These are phyloP conservation scores for Poliocrania exsul DNA, from an alignment of 2,797 vertebrate genomes.

Conservation along the genomic window DNA sequence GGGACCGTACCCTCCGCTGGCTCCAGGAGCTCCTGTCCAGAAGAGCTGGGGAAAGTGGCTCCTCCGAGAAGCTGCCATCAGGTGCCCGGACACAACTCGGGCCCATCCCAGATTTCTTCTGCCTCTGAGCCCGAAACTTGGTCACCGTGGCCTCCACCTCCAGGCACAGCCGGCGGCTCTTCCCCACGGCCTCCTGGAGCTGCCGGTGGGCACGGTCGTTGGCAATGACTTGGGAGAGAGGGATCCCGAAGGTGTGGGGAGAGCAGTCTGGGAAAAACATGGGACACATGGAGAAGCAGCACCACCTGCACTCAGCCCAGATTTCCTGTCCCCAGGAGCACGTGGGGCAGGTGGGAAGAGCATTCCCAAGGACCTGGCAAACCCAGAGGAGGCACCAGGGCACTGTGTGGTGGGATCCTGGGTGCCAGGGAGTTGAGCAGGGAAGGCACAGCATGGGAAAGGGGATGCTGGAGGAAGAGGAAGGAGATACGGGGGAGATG, in stretches of 20 bases:
- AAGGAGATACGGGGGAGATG: not conserved
- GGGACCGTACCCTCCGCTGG: constrained; percentile 13
- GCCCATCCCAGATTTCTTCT: constrained; percentile 9
- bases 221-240: constrained; percentile 85
- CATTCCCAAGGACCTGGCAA: not conserved
- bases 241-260: constrained; percentile 87
- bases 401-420: not conserved
- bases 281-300: not conserved
- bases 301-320: fast-evolving
- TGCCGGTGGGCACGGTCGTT: constrained; percentile 83
- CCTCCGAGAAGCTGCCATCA: constrained; percentile 23
- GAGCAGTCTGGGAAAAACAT: constrained; percentile 67
- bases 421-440: not conserved
- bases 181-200: constrained; percentile 81
- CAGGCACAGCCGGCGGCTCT: constrained; percentile 83
- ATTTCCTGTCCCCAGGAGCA: not conserved
- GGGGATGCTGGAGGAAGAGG: not conserved
- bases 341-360: not conserved
- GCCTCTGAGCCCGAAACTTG: constrained; percentile 82
- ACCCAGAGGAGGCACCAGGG: not conserved
- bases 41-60: constrained; percentile 65
- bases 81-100: not conserved
- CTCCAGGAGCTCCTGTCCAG: constrained; percentile 63
- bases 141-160: constrained; percentile 86
- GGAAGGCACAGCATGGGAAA: fast-evolving